These are phyloP conservation scores for Drosophila pallidifrons DNA, from an alignment of 1,140 invertebrate species.

Conservation along the genomic window DNA sequence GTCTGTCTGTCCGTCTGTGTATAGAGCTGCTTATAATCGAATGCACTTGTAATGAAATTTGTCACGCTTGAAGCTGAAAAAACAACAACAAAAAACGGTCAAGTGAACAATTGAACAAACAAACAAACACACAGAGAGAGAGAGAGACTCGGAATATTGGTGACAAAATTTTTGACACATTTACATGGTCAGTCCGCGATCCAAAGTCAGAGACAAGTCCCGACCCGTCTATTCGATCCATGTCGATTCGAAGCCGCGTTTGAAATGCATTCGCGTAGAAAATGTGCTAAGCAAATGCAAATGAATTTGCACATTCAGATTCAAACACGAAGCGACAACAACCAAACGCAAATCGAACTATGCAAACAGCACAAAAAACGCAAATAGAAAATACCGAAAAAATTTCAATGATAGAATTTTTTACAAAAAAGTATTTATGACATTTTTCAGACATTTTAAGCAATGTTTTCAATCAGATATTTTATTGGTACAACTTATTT, in stretches of 20 bases:
- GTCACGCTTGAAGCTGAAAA: constrained; percentile 27
- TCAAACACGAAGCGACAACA: constrained; percentile 69
- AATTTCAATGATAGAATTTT: background rate
- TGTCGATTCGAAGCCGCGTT: constrained; percentile 9
- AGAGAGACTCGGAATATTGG: too few relatives aligned
- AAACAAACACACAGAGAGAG: constrained; percentile 2
- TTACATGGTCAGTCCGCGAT: constrained; percentile 32
- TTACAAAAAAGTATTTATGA: background rate
- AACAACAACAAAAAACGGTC: constrained; percentile 1
- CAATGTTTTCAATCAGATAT: background rate
- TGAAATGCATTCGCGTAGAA: constrained; percentile 65
- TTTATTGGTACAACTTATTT: too few relatives aligned
- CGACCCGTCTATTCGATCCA: constrained; percentile 18
- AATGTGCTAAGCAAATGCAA: constrained; percentile 78
- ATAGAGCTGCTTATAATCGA: background rate
- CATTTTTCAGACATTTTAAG: background rate
- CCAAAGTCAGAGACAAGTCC: constrained; percentile 11
- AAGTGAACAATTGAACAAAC: constrained; percentile 41
- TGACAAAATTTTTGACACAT: constrained; percentile 55
- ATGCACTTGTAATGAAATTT: constrained; percentile 48
- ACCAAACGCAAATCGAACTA: constrained; percentile 20
- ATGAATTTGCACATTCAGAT: constrained; percentile 77
- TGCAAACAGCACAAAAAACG: background rate
- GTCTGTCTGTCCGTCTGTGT: background rate
- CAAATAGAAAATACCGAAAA: constrained; percentile 25